Percentiles rank a stretch among this genome's conserved stretches.
phyloP scores from a whole-genome alignment of 2,888 invertebrate species.

The Ennomos fuscantarius region DNA sequence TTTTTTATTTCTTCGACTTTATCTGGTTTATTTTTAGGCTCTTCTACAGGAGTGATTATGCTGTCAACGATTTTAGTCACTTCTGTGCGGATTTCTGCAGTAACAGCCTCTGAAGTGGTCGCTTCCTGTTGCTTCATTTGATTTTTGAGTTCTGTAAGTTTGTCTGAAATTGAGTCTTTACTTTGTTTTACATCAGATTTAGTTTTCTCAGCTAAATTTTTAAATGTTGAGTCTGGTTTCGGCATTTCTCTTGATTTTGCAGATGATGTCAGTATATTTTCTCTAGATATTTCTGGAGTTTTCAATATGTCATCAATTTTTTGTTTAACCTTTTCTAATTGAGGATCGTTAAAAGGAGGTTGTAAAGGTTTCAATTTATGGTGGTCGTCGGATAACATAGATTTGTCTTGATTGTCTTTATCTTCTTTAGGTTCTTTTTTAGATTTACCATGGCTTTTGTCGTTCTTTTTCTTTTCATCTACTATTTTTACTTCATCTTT shows the following conservation, averaged over 20 bases:
- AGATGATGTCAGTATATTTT: slow-evolving; percentile 68
- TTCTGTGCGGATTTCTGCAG: slow-evolving; percentile 68
- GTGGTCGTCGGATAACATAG: slow-evolving; percentile 62
- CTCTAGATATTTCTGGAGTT: slow-evolving; percentile 77
- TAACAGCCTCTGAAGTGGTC: slow-evolving; percentile 40
- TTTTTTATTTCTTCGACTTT: slow-evolving; percentile 51
- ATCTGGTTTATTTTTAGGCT: slow-evolving; percentile 58
- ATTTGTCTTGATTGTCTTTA: slow-evolving; percentile 37
- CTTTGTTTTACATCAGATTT: slow-evolving; percentile 59
- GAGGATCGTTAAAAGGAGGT: slow-evolving; percentile 78
- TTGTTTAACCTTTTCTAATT: slow-evolving; percentile 77
- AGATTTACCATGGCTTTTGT: slow-evolving; percentile 37
- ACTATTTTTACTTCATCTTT: slow-evolving; percentile 57
- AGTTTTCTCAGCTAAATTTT: slow-evolving; percentile 58
- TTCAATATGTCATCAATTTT: slow-evolving; percentile 79
- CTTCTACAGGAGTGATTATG: slow-evolving; percentile 78
- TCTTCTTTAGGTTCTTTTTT: slow-evolving; percentile 22
- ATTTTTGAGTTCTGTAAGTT: slow-evolving; percentile 61
- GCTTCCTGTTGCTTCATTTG: slow-evolving; percentile 61
- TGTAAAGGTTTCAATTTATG: slow-evolving; percentile 72
- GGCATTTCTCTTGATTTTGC: slow-evolving; percentile 54
- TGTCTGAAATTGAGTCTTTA: slow-evolving; percentile 58
- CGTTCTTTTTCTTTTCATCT: slow-evolving; percentile 41
- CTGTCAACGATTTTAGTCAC: slow-evolving; percentile 76
- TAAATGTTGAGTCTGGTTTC: slow-evolving; percentile 44